Evolutionary conservation across 2,113 vertebrate genomes (phyloP), one percentile per base, ranked within the genome.

Genomic region (Athene cunicularia): DNA sequence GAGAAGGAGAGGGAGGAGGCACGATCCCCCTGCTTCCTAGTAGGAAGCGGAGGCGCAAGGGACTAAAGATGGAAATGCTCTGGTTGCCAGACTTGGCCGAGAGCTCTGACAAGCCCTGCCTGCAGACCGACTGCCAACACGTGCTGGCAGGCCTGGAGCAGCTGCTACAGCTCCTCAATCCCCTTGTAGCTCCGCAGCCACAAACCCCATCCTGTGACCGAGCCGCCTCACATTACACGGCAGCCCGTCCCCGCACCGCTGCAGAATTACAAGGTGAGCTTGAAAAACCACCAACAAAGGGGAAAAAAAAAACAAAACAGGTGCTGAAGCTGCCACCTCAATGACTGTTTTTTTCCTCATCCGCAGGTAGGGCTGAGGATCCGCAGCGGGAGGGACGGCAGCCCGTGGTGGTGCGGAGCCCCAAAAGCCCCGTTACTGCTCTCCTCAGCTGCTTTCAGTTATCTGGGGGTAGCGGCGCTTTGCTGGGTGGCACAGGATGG

Each of bases 401-500:
- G 17, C 14, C 27, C 3, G 9, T 39, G 39, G 39, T 39, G 39
- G 39, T 12, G 39, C 39, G 39, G 50, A 82, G 28, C 27, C 35
- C 7, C 15, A 4, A 19, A 13, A 14, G 19, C 32, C 39, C 10
- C 1, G 33, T 16, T 19, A 39, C 2, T 14, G 62, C 39, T 5
- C 32, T 27, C 77, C 66, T 26, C 79, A 49, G 91, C 43, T 73
- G 58, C 83, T 73, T 27, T 83, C 92, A 96, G 96, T 97, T 95
- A 95, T 76, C 80, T 67, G 70, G 63, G 35, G 75, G 64, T 52
- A 81, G 68, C 37, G 35, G 86, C 47, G 60, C 91, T 95, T 88
- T 95, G 95, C 96, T 95, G 73, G 73, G 81, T 13, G 85, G 95
- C 94, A 90, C 92, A 81, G 94, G 88, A 22, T 1, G 9, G 52